A percentile compares a stretch with the other conserved stretches of the same genome.
Evolutionary conservation across 2,888 invertebrate species (phyloP).

Genomic region (Xestobium rufovillosum): DNA sequence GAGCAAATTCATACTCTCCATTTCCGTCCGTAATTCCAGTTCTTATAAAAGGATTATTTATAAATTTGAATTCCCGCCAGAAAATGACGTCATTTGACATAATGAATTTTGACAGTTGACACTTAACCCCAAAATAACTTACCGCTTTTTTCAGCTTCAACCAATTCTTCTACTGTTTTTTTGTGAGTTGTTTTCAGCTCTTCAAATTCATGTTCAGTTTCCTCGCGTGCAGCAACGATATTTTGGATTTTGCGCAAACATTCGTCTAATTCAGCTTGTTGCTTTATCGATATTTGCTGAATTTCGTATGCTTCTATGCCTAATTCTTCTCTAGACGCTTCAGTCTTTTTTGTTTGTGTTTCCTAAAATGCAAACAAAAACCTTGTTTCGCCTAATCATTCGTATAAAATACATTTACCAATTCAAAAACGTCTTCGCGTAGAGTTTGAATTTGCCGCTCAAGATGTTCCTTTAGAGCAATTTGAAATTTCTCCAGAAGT

Average conservation of each 20-base stretch:
- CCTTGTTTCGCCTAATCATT: conserved; percentile 35
- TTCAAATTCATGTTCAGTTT: conserved; percentile 46
- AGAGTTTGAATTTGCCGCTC: conserved; percentile 55
- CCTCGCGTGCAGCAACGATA: conserved; percentile 46
- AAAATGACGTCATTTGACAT: neutral
- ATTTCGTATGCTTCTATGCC: conserved; percentile 54
- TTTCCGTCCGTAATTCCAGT: conserved; percentile 49
- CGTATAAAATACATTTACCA: too few relatives aligned
- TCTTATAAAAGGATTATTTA: conserved; percentile 41
- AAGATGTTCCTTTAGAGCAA: conserved; percentile 58
- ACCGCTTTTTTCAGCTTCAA: conserved; percentile 45
- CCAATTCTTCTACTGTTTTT: conserved; percentile 43
- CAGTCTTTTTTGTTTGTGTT: conserved; percentile 43
- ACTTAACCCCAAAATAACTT: conserved; percentile 6
- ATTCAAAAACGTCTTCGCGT: conserved; percentile 54
- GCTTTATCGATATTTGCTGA: conserved; percentile 52
- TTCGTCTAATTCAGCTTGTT: conserved; percentile 49
- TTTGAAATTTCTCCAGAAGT: conserved; percentile 65
- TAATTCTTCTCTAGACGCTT: conserved; percentile 49
- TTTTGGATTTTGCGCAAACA: conserved; percentile 49
- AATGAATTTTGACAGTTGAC: neutral
- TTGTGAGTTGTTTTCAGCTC: conserved; percentile 46
- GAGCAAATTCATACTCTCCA: conserved; percentile 51
- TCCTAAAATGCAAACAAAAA: conserved; percentile 35
- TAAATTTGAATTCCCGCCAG: conserved; percentile 6